Percentiles rank a stretch among this genome's conserved stretches.
phyloP scores from a whole-genome alignment of 92 coral and sea anemone genomes.

The Bergia sp. region DNA sequence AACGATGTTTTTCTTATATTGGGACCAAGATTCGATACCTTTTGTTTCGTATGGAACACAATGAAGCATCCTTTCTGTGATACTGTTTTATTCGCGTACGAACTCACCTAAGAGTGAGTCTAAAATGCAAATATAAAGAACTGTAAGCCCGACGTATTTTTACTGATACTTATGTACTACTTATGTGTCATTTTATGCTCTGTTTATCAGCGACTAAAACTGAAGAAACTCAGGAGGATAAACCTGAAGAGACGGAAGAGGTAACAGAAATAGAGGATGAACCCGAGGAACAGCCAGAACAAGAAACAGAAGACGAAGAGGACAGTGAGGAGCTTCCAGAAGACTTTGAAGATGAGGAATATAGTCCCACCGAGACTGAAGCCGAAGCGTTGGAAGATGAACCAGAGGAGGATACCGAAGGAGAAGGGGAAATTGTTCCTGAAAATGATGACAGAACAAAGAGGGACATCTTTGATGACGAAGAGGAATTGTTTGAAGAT shows the following conservation, averaged over 20 bases:
- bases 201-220: background rate
- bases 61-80: background rate
- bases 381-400: slow-evolving; percentile 38
- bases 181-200: background rate
- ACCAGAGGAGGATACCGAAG: slow-evolving; percentile 12
- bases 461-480: slow-evolving; percentile 12
- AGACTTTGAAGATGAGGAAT: slow-evolving; percentile 14
- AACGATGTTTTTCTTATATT: background rate
- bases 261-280: background rate
- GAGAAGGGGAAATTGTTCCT: slow-evolving; percentile 3
- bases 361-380: slow-evolving; percentile 20
- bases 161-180: background rate
- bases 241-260: background rate
- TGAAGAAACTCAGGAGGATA: background rate
- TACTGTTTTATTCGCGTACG: too few relatives aligned
- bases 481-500: background rate
- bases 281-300: slow-evolving; percentile 11
- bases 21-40: too few relatives aligned
- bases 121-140: too few relatives aligned
- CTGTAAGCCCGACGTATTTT: background rate
- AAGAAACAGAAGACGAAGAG: slow-evolving; percentile 1
- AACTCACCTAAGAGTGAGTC: background rate
- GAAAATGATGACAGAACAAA: background rate
- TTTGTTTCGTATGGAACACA: too few relatives aligned
- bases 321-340: background rate